Evolutionary conservation across 2,113 vertebrate species (phyloP).

Genomic region (Ibidorhyncha struthersii): DNA sequence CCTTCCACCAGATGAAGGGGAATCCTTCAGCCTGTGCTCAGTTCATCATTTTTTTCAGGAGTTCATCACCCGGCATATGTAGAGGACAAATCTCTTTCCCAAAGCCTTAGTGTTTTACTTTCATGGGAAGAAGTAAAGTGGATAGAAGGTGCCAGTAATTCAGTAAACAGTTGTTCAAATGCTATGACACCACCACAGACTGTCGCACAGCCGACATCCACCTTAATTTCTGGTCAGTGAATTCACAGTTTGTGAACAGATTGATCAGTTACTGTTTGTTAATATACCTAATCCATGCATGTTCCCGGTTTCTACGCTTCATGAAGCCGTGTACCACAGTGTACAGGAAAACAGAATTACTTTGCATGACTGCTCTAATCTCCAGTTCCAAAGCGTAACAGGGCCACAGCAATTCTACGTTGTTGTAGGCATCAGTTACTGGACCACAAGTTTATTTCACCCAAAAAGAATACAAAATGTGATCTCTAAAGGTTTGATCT

Average conservation of each 20-base stretch:
- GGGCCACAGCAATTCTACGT: neutral
- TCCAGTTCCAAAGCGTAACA: neutral
- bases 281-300: conserved; percentile 28
- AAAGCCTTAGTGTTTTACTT: neutral
- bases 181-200: fast-evolving
- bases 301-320: neutral
- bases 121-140: neutral
- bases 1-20: neutral
- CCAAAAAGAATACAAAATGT: neutral
- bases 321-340: neutral
- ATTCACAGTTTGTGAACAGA: conserved; percentile 19
- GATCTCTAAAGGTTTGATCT: neutral
- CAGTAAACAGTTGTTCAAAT: neutral
- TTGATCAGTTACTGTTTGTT: conserved; percentile 37
- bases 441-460: neutral
- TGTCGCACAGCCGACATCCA: neutral
- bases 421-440: neutral
- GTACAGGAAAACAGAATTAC: conserved; percentile 55
- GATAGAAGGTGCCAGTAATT: neutral
- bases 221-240: conserved; percentile 12
- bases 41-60: neutral
- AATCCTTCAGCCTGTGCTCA: neutral
- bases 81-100: neutral
- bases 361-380: conserved; percentile 58
- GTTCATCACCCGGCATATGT: neutral